Evolutionary conservation across 2,888 invertebrate genomes (phyloP), one percentile per base, ranked within the genome.

Genomic region (Cacoxenus indagator): DNA sequence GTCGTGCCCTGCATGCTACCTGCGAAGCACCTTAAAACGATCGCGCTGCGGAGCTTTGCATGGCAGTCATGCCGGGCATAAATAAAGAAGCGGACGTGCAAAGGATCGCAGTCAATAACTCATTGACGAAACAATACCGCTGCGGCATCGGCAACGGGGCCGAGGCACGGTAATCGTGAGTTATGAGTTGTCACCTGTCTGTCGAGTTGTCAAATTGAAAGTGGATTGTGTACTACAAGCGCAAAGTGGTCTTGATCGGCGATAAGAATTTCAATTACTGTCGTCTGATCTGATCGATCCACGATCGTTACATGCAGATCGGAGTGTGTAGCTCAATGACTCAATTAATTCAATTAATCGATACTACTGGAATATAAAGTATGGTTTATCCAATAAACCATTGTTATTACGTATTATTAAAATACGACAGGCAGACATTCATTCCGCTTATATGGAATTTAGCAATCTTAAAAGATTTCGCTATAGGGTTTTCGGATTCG

Each of bases 181-280:
- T 87, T 86, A 85, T 85, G 84, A 87, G 78, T 87, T 87, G 87
- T 87, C 87, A 87, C 85, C 85, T 87, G 88, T 87, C 87, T 87
- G 86, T 86, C 85, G 83, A 74, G 76, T 82, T 87, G 87, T 88
- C 87, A 88, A 87, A 87, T 87, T 85, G 88, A 87, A 87, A 87
- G 87, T 86, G 87, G 85, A 86, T 85, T 86, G 86, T 74, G 73
- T 68, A 72, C 74, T 71, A 77, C 86, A 85, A 84, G 84, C 79
- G 72, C 73, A 72, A 75, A 84, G 80, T 84, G 85, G 85, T 86
- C 82, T 78, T 74, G 83, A 86, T 84, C 74, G 82, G 77, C 84
- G 87, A 86, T 87, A 87, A 86, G 86, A 85, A 87, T 87, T 84
- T 84, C 87, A 87, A 87, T 87, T 87, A 87, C 79, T 78, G 84